phyloP scores from a whole-genome alignment of 2,797 vertebrate genomes.

The Psittacula echo region DNA sequence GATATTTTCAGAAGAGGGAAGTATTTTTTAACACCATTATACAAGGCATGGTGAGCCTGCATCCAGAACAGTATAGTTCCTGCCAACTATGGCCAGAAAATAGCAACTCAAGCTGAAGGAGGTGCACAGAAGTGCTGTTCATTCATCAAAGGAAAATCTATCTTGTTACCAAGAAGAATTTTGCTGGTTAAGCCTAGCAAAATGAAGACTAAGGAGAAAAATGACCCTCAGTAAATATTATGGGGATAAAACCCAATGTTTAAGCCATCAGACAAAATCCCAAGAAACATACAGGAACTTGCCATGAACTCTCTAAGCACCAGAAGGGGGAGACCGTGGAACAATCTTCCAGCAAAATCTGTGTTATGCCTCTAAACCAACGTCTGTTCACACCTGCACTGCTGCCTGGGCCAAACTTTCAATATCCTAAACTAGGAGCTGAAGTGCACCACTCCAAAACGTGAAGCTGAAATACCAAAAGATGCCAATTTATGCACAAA shows the following conservation, averaged over 20 bases:
- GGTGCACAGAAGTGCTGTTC: neutral
- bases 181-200: slow-evolving; percentile 5
- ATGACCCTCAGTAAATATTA: neutral
- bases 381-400: neutral
- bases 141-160: slow-evolving; percentile 22
- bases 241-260: slow-evolving; percentile 1
- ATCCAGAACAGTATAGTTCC: neutral
- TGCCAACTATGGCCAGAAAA: neutral
- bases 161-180: neutral
- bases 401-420: neutral
- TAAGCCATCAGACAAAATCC: neutral
- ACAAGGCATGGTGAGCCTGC: neutral
- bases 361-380: neutral
- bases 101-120: neutral
- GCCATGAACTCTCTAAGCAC: slow-evolving; percentile 37
- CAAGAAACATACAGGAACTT: neutral
- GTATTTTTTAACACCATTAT: neutral
- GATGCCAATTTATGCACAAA: neutral
- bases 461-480: neutral
- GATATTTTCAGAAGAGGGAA: neutral
- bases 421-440: neutral
- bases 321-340: slow-evolving; percentile 64
- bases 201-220: slow-evolving; percentile 22
- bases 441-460: neutral
- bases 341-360: slow-evolving; percentile 31